Evolutionary conservation across 2,113 vertebrate genomes (phyloP).

Genomic region (Ammodramus savannarum): DNA sequence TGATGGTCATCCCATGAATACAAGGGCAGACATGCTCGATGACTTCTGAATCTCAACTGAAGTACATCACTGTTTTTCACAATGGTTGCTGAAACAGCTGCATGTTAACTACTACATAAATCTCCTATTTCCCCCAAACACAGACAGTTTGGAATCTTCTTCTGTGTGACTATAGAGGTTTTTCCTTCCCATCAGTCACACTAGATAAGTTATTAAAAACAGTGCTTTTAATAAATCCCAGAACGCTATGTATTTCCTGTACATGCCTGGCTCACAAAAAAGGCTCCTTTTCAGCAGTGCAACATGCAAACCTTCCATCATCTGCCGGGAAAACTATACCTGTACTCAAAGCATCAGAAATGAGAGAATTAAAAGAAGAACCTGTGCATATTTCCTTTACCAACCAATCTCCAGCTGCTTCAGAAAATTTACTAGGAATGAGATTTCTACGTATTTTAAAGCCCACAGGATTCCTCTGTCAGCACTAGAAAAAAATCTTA

Average conservation of each 20-base stretch:
- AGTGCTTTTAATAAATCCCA: conserved; percentile 45
- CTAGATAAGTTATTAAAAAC: conserved; percentile 43
- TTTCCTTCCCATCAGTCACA: conserved; percentile 40
- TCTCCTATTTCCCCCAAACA: neutral
- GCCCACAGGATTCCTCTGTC: neutral
- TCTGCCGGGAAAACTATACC: neutral
- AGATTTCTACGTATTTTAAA: neutral
- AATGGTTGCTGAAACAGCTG: conserved; percentile 11
- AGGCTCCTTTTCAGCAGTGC: neutral
- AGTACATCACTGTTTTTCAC: conserved; percentile 19
- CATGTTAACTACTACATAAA: conserved; percentile 25
- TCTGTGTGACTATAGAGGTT: conserved; percentile 11
- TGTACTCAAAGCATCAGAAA: neutral
- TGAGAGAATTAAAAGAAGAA: neutral
- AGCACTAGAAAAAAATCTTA: conserved; percentile 5
- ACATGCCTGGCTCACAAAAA: neutral
- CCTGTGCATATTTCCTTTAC: neutral
- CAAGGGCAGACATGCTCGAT: neutral
- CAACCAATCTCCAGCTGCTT: neutral
- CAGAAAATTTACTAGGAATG: neutral
- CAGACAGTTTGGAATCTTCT: conserved; percentile 46
- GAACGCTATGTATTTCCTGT: conserved; percentile 35
- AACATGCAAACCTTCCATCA: neutral
- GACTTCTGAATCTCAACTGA: neutral
- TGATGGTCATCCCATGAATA: neutral